phyloP scores from a whole-genome alignment of 2,888 invertebrate species.

The Busseola fusca region DNA sequence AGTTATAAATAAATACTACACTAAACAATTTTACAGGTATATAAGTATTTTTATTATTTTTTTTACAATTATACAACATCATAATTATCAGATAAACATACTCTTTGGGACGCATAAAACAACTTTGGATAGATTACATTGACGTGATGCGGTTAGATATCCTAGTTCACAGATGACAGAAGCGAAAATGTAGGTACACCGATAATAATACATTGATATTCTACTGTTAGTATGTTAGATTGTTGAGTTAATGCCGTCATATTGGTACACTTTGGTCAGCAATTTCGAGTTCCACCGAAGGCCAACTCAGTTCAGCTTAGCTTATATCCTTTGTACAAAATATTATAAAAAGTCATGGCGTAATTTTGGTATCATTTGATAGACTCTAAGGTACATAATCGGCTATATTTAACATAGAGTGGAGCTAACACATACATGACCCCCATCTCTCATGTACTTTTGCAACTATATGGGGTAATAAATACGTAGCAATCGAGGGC shows the following conservation, averaged over 20 bases:
- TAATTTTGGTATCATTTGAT: slow-evolving; percentile 71
- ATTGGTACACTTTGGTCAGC: slow-evolving; percentile 58
- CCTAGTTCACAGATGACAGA: slow-evolving; percentile 58
- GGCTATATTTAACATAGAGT: slow-evolving; percentile 53
- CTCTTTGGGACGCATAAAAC: slow-evolving; percentile 86
- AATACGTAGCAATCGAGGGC: slow-evolving; percentile 46
- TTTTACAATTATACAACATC: slow-evolving; percentile 88
- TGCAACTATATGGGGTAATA: slow-evolving; percentile 47
- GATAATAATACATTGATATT: slow-evolving; percentile 56
- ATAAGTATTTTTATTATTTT: slow-evolving; percentile 86
- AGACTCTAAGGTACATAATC: slow-evolving; percentile 54
- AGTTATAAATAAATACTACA: slow-evolving; percentile 86
- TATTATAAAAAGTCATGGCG: slow-evolving; percentile 83
- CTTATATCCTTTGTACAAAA: slow-evolving; percentile 75
- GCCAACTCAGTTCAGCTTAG: slow-evolving; percentile 51
- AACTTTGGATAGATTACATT: slow-evolving; percentile 84
- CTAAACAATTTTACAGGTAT: slow-evolving; percentile 87
- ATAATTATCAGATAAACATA: slow-evolving; percentile 83
- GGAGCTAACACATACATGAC: slow-evolving; percentile 34
- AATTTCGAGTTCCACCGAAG: slow-evolving; percentile 37
- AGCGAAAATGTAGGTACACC: slow-evolving; percentile 63
- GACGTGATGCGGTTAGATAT: slow-evolving; percentile 53
- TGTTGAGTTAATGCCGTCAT: slow-evolving; percentile 46
- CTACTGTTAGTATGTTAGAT: slow-evolving; percentile 61
- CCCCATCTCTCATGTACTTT: slow-evolving; percentile 38